A percentile compares a stretch with the other conserved stretches of the same genome.
These are phyloP conservation scores for Drosophila suzukii DNA, from an alignment of 1,140 invertebrate species.

Conservation along the genomic window DNA sequence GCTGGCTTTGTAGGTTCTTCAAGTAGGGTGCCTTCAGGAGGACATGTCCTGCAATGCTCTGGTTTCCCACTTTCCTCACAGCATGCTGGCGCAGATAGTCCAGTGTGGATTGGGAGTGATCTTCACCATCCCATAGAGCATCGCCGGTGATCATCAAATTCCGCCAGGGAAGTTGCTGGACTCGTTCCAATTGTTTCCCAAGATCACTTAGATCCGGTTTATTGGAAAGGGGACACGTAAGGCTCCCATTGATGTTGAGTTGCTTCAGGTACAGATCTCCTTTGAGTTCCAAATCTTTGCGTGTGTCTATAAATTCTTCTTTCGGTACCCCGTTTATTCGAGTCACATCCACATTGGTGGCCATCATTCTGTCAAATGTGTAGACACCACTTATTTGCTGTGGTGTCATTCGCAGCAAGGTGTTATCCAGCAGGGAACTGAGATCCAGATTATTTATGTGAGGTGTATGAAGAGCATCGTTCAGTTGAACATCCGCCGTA, in stretches of 20 bases:
- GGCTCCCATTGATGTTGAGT: conserved; percentile 43
- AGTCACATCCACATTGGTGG: conserved; percentile 65
- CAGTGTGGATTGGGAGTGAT: conserved; percentile 10
- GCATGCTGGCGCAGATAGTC: conserved; percentile 65
- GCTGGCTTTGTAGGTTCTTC: conserved; percentile 20
- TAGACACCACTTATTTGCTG: conserved; percentile 67
- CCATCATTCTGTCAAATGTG: conserved; percentile 35
- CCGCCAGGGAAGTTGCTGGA: conserved; percentile 49
- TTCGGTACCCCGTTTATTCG: conserved; percentile 48
- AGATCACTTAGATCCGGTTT: conserved; percentile 13
- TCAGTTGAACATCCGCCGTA: conserved; percentile 39
- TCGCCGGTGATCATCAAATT: conserved; percentile 61
- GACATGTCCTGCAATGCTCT: conserved; percentile 65
- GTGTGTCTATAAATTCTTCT: conserved; percentile 51
- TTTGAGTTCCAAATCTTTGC: conserved; percentile 10
- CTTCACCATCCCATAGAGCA: conserved; percentile 44
- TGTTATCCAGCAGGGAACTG: conserved; percentile 59
- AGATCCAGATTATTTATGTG: conserved; percentile 52
- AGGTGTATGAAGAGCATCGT: conserved; percentile 37
- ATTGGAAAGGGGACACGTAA: conserved; percentile 26
- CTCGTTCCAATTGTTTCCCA: conserved; percentile 9
- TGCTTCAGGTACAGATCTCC: conserved; percentile 55
- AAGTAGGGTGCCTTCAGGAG: conserved; percentile 26
- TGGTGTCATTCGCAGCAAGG: conserved; percentile 61
- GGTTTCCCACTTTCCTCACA: conserved; percentile 47